Base-by-base conservation (phyloP, 1,140 invertebrate genomes). In the Matsumurasca onukii region DNA sequence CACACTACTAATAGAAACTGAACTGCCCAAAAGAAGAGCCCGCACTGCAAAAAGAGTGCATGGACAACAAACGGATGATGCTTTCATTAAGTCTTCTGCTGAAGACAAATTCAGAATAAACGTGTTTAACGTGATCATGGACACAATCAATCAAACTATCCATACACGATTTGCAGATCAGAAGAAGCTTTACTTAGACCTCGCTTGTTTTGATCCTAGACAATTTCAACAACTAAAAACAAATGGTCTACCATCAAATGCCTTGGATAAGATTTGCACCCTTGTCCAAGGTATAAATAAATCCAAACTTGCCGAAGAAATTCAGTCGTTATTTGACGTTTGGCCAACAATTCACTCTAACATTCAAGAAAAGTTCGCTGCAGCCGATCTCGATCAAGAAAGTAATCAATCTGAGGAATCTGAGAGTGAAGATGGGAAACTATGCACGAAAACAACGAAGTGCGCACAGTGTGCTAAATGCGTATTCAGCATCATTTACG, bases 91-190 rank as follows among this genome's bases (percentile, higher is more conserved):
- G 24, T 12, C 49, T 9, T 9, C 49, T 51, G 5, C 9, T 3
- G 57, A 61, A 61, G 57, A 61, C 3, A 3, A 29, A 27, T 61
- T 61, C 25, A 61, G 25, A 27, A 31, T 61, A 61, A 61, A 61
- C 17, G 20, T 27, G 5, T 61, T 24, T 27, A 25, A 25, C n/a
- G 24, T 61, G 9, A 27, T 29, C 3, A 13, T 61, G 12, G 57
- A 31, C 20, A 27, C 9, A 61, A 27, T 27, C 3, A 27, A 25
- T 12, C 3, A 12, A 25, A 61, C 24, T 3, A 24, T 29, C 9
- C 5, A 31, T 2, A 24, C 2, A 12, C 9, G 24, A 25, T 61
- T 61, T 27, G 3, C 2, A 2, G 3, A 61, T 2, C 57, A 29
- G 2, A 61, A 61, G 30, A 9, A 3, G 15, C 20, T 61, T 9